phyloP scores from a whole-genome alignment of 2,113 vertebrate genomes.

The Agapornis roseicollis region DNA sequence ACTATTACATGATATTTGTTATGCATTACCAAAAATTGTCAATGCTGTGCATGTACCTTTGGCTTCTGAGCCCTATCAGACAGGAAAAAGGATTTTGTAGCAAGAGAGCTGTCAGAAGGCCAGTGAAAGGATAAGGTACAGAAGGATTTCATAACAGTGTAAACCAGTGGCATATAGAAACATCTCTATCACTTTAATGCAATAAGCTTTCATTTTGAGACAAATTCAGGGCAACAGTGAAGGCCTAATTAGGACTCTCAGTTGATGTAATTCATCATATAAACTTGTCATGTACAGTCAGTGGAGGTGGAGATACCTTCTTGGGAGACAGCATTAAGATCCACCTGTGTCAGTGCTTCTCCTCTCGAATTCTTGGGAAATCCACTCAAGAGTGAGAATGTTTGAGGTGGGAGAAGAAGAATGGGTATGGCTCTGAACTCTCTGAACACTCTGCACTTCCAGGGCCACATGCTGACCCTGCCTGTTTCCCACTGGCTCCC shows the following conservation, averaged over 20 bases:
- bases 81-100: background rate
- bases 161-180: background rate
- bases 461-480: background rate
- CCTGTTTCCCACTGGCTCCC: background rate
- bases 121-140: background rate
- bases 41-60: background rate
- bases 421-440: background rate
- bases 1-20: background rate
- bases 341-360: background rate
- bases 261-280: background rate
- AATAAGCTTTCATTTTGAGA: background rate
- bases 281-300: background rate
- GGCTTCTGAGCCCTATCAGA: rapidly evolving
- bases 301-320: background rate
- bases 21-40: background rate
- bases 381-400: background rate
- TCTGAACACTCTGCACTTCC: background rate
- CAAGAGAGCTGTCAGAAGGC: background rate
- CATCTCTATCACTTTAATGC: background rate
- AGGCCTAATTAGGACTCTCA: background rate
- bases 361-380: background rate
- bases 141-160: background rate
- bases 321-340: background rate
- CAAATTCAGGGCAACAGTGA: background rate
- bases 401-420: background rate